Base-by-base conservation (phyloP, 2,797 vertebrate genomes). In the Anguilla marmorata region DNA sequence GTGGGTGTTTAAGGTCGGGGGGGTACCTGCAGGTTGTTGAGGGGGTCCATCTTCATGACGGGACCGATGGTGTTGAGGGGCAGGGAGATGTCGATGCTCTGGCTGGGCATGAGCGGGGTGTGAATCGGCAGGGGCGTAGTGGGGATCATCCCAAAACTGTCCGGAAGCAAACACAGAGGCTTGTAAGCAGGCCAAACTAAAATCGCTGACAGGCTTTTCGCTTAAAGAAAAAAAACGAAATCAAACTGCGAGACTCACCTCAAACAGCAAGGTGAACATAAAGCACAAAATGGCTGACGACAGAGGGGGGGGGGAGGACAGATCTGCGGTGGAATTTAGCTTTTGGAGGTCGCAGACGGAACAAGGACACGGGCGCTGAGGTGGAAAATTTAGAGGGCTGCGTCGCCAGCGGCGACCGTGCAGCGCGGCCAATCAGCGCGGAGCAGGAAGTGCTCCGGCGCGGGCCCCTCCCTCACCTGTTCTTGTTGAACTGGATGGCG, bases 11-110 rank as follows among this genome's bases (percentile, higher is more conserved):
- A 27, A 3, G 8, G 0, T 3, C 11, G n/a, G 41, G 1, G 33
- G 12, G 5, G 89, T 93, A 99, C 99, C 98, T 99, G 98, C 3
- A 99, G 96, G 89, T 99, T 99, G 94, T 99, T 99, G 86, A 99
- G 97, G 2, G 99, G 99, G 90, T 99, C 99, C 98, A 99, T 99
- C 93, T 99, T 99, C 98, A 99, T 99, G 84, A 99, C 99, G 0
- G 99, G 98, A 7, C 98, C 99, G 50, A 99, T 94, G 83, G 98
- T 99, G 93, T 99, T 99, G 90, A 99, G 96, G 27, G 98, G 98
- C 92, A 99, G 95, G 27, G 99, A 99, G 86, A 98, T 93, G 19
- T 99, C 98, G 9, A 99, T 99, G 85, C 96, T 98, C 95, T 99
- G 98, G 91, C 98, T 99, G 89, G 98, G 98, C 98, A 99, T 99